phyloP scores from a whole-genome alignment of 2,113 vertebrate species.

The Podarcis raffonei region DNA sequence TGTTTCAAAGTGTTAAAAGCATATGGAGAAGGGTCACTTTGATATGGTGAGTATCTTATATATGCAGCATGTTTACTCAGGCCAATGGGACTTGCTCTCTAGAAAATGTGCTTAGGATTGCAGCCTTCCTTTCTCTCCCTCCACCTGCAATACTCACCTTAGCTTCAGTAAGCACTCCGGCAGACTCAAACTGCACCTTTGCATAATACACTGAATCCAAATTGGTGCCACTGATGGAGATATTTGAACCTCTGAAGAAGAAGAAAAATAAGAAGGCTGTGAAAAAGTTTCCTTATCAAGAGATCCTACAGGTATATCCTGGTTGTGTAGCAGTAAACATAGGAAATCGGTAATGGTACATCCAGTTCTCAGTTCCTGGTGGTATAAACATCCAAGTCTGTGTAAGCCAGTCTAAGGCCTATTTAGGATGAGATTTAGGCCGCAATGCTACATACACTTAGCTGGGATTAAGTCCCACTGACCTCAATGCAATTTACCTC shows the following conservation, averaged over 20 bases:
- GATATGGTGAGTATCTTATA: background rate
- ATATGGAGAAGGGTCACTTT: too few species aligned
- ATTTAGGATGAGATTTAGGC: background rate
- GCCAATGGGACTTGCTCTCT: background rate
- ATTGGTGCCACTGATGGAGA: constrained; percentile 85
- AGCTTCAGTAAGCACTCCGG: fast-evolving
- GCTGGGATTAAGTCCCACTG: background rate
- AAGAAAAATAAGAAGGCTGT: background rate
- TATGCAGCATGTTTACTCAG: background rate
- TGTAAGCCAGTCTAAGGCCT: background rate
- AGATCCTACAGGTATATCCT: background rate
- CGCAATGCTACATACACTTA: background rate
- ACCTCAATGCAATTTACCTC: background rate
- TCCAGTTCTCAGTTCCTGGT: background rate
- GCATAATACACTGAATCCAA: constrained; percentile 84
- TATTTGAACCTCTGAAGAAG: constrained; percentile 79
- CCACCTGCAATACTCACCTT: background rate
- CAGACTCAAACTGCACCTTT: constrained; percentile 53
- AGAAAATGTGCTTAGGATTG: background rate
- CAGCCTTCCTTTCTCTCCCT: background rate
- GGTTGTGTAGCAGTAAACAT: background rate
- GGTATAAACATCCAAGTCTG: background rate
- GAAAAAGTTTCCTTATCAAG: background rate
- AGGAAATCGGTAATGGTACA: background rate
- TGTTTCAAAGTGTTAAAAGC: too few species aligned